Evolutionary conservation across 1,140 invertebrate species (phyloP), one percentile per base, ranked within the genome.

Genomic region (Hylaeus volcanicus): DNA sequence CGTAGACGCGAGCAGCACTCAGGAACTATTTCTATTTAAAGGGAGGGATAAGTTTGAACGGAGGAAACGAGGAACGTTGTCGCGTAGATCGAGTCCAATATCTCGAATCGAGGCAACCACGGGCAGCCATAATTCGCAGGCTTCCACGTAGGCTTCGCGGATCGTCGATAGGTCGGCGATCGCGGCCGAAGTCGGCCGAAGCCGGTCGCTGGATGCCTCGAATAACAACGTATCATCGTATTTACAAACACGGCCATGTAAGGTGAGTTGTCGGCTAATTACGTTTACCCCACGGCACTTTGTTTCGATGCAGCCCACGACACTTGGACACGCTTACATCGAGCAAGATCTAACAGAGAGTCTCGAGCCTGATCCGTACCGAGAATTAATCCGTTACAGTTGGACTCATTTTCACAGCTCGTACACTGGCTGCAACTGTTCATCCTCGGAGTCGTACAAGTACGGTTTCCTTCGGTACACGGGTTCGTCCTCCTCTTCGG

Each of bases 171-270:
- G 55, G 60, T 65, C 69, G 84, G 43, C 91, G 91, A 90, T 75
- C 82, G 65, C 84, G 26, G 58, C 89, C 90, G 90, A 91, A 89
- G 76, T 65, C 74, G 77, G 84, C 77, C 91, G 90, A 92, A 88
- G 58, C n/a, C 6, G 58, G 14, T n/a, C 48, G 66, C 51, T 72
- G 53, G 63, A 64, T 73, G 71, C 86, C 75, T 87, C 84, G 81
- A 79, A 87, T 82, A 87, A 87, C 87, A 88, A 66, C 45, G 86
- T 86, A 68, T 79, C 51, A 85, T 75, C 76, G 85, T 92, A 92
- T 92, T 92, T 92, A 92, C 90, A 92, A 92, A 92, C 90, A 92
- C 88, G 76, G 77, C 90, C 90, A 90, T 91, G 88, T 90, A 91
- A 84, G 89, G 89, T 87, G 77, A 87, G 89, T 85, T 82, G 83